Evolutionary conservation across 2,797 vertebrate genomes (phyloP).

Genomic region (Phyllotis vaccarum): DNA sequence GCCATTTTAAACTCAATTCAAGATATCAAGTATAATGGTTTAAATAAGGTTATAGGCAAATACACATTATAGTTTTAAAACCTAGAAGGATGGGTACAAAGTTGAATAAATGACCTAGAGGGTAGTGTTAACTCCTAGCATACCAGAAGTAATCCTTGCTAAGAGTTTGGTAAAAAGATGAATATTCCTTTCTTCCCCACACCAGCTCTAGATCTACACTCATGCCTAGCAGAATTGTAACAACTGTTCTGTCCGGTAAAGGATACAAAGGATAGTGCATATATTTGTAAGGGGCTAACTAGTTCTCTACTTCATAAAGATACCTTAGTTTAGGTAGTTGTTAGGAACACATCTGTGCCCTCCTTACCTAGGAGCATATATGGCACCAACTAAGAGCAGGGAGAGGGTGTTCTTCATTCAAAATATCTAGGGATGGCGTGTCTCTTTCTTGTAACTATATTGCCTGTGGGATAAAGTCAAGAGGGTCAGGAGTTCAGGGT

Average conservation of each 20-base stretch:
- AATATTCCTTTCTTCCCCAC: background rate
- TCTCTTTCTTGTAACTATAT: background rate
- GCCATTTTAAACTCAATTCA: background rate
- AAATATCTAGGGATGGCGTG: background rate
- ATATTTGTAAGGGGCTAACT: background rate
- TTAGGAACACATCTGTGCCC: background rate
- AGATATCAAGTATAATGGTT: background rate
- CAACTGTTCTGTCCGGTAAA: background rate
- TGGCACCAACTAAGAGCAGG: background rate
- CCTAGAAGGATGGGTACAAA: background rate
- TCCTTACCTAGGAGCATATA: background rate
- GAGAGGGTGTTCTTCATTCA: background rate
- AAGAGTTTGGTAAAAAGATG: background rate
- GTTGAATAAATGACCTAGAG: background rate
- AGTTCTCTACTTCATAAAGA: background rate
- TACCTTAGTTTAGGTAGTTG: background rate
- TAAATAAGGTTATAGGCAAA: background rate
- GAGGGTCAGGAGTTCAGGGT: background rate
- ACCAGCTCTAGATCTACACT: background rate
- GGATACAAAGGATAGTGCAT: background rate
- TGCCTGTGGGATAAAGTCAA: background rate
- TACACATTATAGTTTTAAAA: background rate
- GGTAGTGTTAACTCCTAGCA: background rate
- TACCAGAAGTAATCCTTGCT: background rate
- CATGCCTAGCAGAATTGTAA: background rate